Conservation (phyloP, 1,140 invertebrate species). For the Uloborus diversus region DNA sequence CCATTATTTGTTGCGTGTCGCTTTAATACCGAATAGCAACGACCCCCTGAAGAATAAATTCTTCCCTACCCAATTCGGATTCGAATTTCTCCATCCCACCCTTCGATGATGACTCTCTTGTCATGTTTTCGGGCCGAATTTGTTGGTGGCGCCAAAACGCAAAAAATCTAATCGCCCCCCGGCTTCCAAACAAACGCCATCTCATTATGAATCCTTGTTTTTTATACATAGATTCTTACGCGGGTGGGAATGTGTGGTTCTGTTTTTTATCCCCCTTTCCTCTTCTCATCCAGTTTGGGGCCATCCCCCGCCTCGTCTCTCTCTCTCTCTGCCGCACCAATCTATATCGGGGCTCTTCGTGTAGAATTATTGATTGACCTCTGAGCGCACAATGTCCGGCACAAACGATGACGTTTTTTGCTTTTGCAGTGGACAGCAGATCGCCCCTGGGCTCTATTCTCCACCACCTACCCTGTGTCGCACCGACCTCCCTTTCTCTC, state of each 20-base stretch:
- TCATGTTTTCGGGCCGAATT: constrained; percentile 41
- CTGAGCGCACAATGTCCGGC: constrained; percentile 48
- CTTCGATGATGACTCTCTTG: background rate
- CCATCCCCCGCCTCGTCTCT: background rate
- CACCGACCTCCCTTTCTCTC: constrained; percentile 13
- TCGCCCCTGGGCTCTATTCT: constrained; percentile 27
- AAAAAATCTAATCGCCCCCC: constrained; percentile 50
- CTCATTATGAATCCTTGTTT: constrained; percentile 49
- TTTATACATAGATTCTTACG: constrained; percentile 24
- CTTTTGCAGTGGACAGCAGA: constrained; percentile 53
- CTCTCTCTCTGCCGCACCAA: constrained; percentile 21
- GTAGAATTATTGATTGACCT: constrained; percentile 56
- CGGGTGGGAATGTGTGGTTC: no score
- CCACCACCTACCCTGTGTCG: constrained; percentile 23
- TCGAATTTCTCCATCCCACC: background rate
- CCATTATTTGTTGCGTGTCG: constrained; percentile 52
- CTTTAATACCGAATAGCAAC: constrained; percentile 52
- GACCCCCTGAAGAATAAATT: constrained; percentile 38
- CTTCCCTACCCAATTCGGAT: background rate
- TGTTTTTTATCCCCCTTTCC: background rate
- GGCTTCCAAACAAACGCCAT: constrained; percentile 47
- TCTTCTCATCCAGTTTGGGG: constrained; percentile 26
- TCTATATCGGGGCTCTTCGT: constrained; percentile 48
- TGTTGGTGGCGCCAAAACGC: constrained; percentile 39
- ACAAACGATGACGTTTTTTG: constrained; percentile 48